Evolutionary conservation across 2,888 invertebrate species (phyloP).

Genomic region (Pantelozetes paolii): DNA sequence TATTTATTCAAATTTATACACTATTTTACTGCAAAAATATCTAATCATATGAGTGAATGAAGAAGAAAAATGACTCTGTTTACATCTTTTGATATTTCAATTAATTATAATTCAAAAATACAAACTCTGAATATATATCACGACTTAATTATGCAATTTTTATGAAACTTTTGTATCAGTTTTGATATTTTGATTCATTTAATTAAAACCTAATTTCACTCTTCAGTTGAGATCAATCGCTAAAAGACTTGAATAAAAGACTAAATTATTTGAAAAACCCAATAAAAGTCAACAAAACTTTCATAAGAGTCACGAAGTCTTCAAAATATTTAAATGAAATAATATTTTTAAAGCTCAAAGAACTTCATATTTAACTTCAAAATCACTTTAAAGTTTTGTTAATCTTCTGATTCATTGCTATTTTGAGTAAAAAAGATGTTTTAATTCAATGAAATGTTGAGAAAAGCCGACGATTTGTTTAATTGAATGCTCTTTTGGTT

Average conservation of each 20-base stretch:
- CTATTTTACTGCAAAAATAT: no score
- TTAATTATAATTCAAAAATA: no score
- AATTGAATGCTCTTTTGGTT: conserved; percentile 3
- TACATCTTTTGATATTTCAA: no score
- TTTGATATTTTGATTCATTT: not conserved
- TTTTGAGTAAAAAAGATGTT: not conserved
- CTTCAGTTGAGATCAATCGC: not conserved
- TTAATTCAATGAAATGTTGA: not conserved
- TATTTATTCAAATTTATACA: no score
- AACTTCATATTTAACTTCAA: not conserved
- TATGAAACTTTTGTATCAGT: not conserved
- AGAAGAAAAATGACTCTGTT: no score
- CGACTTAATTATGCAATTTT: not conserved
- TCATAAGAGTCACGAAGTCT: not conserved
- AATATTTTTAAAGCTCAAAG: not conserved
- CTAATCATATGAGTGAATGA: no score
- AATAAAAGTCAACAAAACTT: not conserved
- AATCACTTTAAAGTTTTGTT: not conserved
- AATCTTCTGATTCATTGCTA: not conserved
- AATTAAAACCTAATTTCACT: conserved; percentile 6
- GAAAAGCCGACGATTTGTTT: not conserved
- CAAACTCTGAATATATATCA: no score
- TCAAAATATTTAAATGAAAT: not conserved
- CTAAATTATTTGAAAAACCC: not conserved
- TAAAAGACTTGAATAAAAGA: not conserved